Percentiles rank a stretch among this genome's conserved stretches.
Evolutionary conservation across 2,888 invertebrate genomes (phyloP).

Genomic region (Amphipoea lucens): DNA sequence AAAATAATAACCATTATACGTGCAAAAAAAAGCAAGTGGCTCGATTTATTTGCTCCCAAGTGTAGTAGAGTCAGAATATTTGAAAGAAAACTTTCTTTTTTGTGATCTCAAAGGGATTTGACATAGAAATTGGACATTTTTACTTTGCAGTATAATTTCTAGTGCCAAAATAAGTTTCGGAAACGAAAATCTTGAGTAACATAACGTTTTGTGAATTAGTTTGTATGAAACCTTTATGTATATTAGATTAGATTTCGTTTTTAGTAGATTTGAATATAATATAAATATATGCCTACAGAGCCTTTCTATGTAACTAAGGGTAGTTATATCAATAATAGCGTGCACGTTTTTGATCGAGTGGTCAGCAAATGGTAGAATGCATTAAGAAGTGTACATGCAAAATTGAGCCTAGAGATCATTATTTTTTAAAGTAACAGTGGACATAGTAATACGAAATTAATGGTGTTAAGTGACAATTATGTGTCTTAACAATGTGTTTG

Average conservation of each 20-base stretch:
- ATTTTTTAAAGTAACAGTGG: background rate
- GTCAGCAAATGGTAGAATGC: background rate
- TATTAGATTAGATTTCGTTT: constrained; percentile 64
- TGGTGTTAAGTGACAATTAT: no score
- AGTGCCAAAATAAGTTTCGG: constrained; percentile 71
- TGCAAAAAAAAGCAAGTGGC: no score
- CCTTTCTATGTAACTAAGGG: constrained; percentile 63
- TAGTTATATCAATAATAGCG: constrained; percentile 39
- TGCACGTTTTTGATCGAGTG: constrained; percentile 42
- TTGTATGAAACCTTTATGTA: constrained; percentile 60
- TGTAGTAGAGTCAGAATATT: constrained; percentile 34
- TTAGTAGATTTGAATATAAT: constrained; percentile 56
- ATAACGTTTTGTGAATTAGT: constrained; percentile 57
- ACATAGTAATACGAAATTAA: background rate
- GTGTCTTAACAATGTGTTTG: no score
- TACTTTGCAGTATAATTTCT: constrained; percentile 69
- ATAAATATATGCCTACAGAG: constrained; percentile 65
- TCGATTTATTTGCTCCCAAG: no score
- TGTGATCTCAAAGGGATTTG: constrained; percentile 61
- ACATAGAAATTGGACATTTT: constrained; percentile 61
- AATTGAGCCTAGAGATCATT: background rate
- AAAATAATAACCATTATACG: no score
- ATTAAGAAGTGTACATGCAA: background rate
- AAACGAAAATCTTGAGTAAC: constrained; percentile 52
- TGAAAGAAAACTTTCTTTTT: constrained; percentile 42